Conservation (phyloP, 2,888 invertebrate species). For the Pandemis heparana region DNA sequence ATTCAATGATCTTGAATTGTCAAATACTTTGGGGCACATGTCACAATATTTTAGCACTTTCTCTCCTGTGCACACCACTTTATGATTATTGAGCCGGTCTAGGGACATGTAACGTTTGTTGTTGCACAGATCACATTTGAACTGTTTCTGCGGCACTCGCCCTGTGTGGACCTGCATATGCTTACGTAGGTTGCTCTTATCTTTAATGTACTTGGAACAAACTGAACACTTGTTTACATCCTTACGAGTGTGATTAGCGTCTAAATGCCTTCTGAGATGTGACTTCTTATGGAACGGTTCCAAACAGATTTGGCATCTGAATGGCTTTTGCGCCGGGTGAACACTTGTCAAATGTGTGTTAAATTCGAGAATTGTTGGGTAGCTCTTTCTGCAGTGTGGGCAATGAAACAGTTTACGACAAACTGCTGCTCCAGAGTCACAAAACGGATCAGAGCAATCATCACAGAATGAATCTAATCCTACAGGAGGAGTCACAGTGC, state of each 20-base stretch:
- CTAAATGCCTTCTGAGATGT: slow-evolving; percentile 81
- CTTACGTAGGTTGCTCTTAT: slow-evolving; percentile 83
- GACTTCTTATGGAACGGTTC: slow-evolving; percentile 83
- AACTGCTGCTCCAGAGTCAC: slow-evolving; percentile 76
- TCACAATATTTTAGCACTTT: slow-evolving; percentile 83
- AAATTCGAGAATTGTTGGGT: slow-evolving; percentile 82
- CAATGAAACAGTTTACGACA: slow-evolving; percentile 84
- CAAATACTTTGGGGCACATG: slow-evolving; percentile 85
- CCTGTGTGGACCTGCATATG: slow-evolving; percentile 86
- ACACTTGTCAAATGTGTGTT: slow-evolving; percentile 83
- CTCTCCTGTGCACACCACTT: slow-evolving; percentile 83
- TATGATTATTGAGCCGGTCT: slow-evolving; percentile 83
- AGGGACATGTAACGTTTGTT: slow-evolving; percentile 84
- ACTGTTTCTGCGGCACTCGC: slow-evolving; percentile 82
- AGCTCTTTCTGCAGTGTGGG: slow-evolving; percentile 84
- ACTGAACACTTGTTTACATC: slow-evolving; percentile 85
- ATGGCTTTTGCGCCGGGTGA: slow-evolving; percentile 83
- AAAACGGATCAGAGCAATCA: slow-evolving; percentile 84
- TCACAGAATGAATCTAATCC: slow-evolving; percentile 82
- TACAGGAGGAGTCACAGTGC: slow-evolving; percentile 72
- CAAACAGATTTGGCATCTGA: slow-evolving; percentile 83
- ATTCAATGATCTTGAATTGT: slow-evolving; percentile 82
- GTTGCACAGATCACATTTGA: slow-evolving; percentile 84
- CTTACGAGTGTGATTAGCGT: slow-evolving; percentile 81
- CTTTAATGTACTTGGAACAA: slow-evolving; percentile 84